Evolutionary conservation across 2,113 vertebrate genomes (phyloP).

Genomic region (Pangasianodon hypophthalmus): DNA sequence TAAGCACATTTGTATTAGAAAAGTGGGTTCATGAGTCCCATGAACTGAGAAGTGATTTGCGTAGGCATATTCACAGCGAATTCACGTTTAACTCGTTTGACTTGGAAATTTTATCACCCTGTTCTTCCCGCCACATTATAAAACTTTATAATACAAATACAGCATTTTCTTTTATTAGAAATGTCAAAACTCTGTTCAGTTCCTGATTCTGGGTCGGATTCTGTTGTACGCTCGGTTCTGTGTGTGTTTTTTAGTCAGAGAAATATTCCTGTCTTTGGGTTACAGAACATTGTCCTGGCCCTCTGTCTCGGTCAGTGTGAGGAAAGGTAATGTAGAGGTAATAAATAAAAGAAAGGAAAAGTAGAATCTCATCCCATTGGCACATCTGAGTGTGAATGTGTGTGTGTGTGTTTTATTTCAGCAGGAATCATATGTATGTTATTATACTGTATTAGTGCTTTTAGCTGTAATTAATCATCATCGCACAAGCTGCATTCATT

Average conservation of each 20-base stretch:
- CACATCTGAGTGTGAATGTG: background rate
- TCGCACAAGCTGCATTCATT: background rate
- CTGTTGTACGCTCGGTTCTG: background rate
- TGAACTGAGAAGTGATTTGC: constrained; percentile 15
- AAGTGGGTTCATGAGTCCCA: background rate
- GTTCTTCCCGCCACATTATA: background rate
- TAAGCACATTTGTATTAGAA: constrained; percentile 17
- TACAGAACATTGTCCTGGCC: background rate
- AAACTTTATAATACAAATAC: background rate
- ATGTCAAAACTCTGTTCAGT: background rate
- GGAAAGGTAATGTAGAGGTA: background rate
- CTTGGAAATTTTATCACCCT: constrained; percentile 6
- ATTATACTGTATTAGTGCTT: background rate
- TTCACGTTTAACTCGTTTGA: constrained; percentile 19
- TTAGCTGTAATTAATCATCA: background rate
- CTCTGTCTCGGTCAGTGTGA: background rate
- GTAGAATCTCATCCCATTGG: background rate
- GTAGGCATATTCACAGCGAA: background rate
- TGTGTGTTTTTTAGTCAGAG: background rate
- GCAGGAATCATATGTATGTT: background rate
- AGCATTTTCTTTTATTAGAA: background rate
- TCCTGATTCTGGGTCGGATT: background rate
- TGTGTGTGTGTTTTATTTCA: background rate
- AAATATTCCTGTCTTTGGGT: background rate
- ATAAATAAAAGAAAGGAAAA: background rate